These are phyloP conservation scores for Limosa lapponica DNA, from an alignment of 2,797 vertebrate genomes.

Conservation along the genomic window DNA sequence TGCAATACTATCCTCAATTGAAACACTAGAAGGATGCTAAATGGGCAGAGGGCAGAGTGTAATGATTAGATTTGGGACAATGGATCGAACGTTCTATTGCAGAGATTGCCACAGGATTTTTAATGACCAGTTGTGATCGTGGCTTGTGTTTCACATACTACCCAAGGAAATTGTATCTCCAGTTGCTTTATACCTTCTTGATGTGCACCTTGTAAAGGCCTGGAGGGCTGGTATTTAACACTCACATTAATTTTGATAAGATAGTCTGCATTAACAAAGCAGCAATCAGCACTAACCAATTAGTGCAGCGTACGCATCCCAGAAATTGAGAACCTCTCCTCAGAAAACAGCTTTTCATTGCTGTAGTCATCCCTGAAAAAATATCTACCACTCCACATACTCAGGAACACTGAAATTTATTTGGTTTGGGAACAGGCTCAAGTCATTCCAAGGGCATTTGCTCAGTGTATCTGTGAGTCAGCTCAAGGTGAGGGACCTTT, in stretches of 20 bases:
- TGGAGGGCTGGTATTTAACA: not conserved
- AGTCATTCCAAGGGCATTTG: not conserved
- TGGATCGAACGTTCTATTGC: slow-evolving; percentile 47
- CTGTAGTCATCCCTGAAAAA: not conserved
- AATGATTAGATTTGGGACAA: slow-evolving; percentile 68
- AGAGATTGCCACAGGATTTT: slow-evolving; percentile 62
- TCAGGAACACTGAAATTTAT: not conserved
- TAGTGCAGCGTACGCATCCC: fast-evolving
- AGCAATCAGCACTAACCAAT: not conserved
- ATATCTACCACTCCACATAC: not conserved
- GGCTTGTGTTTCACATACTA: not conserved
- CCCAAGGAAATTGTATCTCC: not conserved
- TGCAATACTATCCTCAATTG: slow-evolving; percentile 60
- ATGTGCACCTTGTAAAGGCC: not conserved
- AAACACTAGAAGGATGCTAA: slow-evolving; percentile 71
- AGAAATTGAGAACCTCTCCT: not conserved
- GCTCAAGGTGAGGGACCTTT: not conserved
- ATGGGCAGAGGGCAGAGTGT: slow-evolving; percentile 66
- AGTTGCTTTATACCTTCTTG: not conserved
- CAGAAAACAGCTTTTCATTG: not conserved
- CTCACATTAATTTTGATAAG: not conserved
- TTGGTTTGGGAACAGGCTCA: not conserved
- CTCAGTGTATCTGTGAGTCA: not conserved
- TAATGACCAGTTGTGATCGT: slow-evolving; percentile 55
- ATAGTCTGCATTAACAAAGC: not conserved